Conservation (phyloP, 2,113 vertebrate species). For the Oncorhynchus keta region DNA sequence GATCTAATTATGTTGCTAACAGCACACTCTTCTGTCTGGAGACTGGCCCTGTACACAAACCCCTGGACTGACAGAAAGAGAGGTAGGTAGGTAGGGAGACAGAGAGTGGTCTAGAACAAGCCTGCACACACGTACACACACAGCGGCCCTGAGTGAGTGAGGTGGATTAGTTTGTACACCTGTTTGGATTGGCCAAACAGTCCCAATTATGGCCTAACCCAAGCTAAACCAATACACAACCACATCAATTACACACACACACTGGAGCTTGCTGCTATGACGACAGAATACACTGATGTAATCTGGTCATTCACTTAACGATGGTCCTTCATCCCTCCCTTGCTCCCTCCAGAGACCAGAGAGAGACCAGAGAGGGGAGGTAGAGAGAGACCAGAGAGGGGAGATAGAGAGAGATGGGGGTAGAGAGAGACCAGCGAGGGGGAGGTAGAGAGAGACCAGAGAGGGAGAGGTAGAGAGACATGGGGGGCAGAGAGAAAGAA, state of each 20-base stretch:
- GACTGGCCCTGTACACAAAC: slow-evolving; percentile 19
- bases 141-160: slow-evolving; percentile 44
- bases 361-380: too few relatives aligned
- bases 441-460: too few relatives aligned
- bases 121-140: background rate
- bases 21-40: slow-evolving; percentile 41
- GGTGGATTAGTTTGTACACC: slow-evolving; percentile 76
- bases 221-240: slow-evolving; percentile 72
- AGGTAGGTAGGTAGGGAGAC: background rate
- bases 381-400: too few relatives aligned
- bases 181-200: slow-evolving; percentile 75
- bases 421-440: too few relatives aligned
- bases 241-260: slow-evolving; percentile 72
- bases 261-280: background rate
- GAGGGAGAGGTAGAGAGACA: too few relatives aligned
- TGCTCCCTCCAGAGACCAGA: too few relatives aligned
- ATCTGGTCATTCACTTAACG: slow-evolving; percentile 67
- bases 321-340: slow-evolving; percentile 46
- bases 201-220: slow-evolving; percentile 77
- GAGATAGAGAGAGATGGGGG: too few relatives aligned
- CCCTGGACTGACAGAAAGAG: slow-evolving; percentile 1
- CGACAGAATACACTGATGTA: slow-evolving; percentile 54
- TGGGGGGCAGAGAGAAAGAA: too few relatives aligned
- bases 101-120: background rate
- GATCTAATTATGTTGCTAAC: slow-evolving; percentile 39